Percentiles rank a stretch among this genome's conserved stretches.
phyloP scores from a whole-genome alignment of 2,113 vertebrate genomes.

The Crotalus viridis region DNA sequence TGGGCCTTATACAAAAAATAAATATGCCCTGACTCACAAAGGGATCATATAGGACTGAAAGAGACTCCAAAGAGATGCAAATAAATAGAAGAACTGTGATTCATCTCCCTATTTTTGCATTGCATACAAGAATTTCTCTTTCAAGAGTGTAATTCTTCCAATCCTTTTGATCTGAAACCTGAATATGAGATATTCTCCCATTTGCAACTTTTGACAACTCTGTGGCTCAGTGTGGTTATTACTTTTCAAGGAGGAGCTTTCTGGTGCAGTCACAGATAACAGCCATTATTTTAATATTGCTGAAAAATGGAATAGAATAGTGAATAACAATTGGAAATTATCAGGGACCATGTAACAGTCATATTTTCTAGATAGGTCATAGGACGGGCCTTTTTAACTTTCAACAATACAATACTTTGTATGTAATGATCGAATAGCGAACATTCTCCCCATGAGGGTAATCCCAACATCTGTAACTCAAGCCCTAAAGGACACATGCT shows the following conservation, averaged over 20 bases:
- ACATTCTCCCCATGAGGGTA: background rate
- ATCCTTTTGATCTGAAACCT: background rate
- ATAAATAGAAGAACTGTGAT: background rate
- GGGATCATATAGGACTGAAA: background rate
- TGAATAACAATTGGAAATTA: background rate
- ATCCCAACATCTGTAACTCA: background rate
- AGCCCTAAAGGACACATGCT: background rate
- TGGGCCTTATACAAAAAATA: background rate
- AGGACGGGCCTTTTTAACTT: background rate
- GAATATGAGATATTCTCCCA: background rate
- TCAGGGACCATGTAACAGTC: background rate
- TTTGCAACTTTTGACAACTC: background rate
- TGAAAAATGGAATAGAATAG: background rate
- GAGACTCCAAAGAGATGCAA: background rate
- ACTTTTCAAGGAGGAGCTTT: background rate
- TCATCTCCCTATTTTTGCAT: background rate
- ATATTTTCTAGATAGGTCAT: background rate
- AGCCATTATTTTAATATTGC: background rate
- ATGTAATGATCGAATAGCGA: conserved; percentile 33
- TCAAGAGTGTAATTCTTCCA: background rate
- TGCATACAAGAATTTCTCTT: background rate
- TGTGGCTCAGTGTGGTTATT: background rate
- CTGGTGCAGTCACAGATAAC: background rate
- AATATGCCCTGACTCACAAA: background rate
- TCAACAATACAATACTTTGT: conserved; percentile 36